Evolutionary conservation across 2,113 vertebrate species (phyloP), one percentile per base, ranked within the genome.

Genomic region (Eira barbara): DNA sequence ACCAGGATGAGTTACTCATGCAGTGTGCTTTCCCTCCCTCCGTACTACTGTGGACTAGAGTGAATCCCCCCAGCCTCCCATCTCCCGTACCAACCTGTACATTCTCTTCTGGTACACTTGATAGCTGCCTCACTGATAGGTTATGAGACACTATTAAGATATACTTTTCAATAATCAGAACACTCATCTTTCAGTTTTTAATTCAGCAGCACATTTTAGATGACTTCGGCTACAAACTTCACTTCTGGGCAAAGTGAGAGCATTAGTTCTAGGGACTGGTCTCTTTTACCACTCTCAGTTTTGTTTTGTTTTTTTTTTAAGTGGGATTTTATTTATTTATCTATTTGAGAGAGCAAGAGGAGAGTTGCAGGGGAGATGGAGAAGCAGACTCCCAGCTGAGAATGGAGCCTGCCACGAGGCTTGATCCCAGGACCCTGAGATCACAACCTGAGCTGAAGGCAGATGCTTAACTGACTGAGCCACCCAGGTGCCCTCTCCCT

Each of bases 121-220:
- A 73, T 47, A 31, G 65, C 82, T 94, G 94, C 97, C 71, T 95
- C 96, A 90, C 15, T 84, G 89, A 91, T 82, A 96, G 73, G 59
- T 89, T 95, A 39, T 57, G 82, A 87, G 95, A 93, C 74, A 49
- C 83, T 63, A 79, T 93, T 82, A 92, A 97, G 93, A 97, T 94
- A 96, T 23, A 39, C 55, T 74, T 74, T 73, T 91, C 94, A 98
- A 69, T 96, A 91, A 93, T 90, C 90, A 96, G 82, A 94, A 95
- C 52, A 86, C 95, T 95, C 79, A 34, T 80, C 93, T 96, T 95
- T 97, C 93, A 94, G 25, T 59, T 95, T 97, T 94, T 87, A 65
- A 84, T 92, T 89, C 89, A 91, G 91, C 82, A 67, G 55, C 39
- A 14, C 9, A 0, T 69, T 73, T 52, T 71, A 92, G 88, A 89